Conservation (phyloP, 1,140 invertebrate species). For the Zaprionus kolodkinae region DNA sequence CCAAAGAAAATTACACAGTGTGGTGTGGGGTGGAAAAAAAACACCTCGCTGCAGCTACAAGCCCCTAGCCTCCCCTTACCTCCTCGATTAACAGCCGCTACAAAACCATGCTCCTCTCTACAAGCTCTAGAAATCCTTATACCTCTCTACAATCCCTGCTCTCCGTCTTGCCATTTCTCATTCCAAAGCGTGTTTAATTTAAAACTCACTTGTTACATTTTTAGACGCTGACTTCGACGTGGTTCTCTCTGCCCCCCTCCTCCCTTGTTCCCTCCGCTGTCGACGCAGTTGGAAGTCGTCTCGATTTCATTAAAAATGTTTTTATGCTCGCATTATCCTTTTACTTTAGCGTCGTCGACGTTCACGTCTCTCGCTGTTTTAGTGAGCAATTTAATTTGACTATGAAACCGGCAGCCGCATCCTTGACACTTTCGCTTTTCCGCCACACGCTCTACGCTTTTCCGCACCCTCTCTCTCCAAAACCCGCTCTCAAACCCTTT, state of each 20-base stretch:
- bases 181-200: slow-evolving; percentile 63
- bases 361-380: slow-evolving; percentile 39
- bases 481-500: no score
- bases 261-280: neutral
- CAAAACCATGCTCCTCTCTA: neutral
- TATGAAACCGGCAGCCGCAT: slow-evolving; percentile 76
- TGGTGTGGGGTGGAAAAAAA: slow-evolving; percentile 9
- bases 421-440: slow-evolving; percentile 79
- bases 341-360: slow-evolving; percentile 56
- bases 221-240: slow-evolving; percentile 52
- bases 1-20: slow-evolving; percentile 43
- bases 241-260: neutral
- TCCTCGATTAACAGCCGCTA: neutral
- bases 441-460: neutral
- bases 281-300: slow-evolving; percentile 71
- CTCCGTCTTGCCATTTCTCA: neutral
- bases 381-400: slow-evolving; percentile 77
- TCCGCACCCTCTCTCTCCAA: slow-evolving; percentile 22
- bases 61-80: neutral
- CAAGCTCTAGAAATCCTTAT: no score
- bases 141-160: neutral
- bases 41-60: neutral
- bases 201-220: slow-evolving; percentile 81
- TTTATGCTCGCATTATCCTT: slow-evolving; percentile 78
- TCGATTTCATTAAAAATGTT: slow-evolving; percentile 83